These are phyloP conservation scores for Pluvianellus socialis DNA, from an alignment of 2,113 vertebrate species.

Conservation along the genomic window DNA sequence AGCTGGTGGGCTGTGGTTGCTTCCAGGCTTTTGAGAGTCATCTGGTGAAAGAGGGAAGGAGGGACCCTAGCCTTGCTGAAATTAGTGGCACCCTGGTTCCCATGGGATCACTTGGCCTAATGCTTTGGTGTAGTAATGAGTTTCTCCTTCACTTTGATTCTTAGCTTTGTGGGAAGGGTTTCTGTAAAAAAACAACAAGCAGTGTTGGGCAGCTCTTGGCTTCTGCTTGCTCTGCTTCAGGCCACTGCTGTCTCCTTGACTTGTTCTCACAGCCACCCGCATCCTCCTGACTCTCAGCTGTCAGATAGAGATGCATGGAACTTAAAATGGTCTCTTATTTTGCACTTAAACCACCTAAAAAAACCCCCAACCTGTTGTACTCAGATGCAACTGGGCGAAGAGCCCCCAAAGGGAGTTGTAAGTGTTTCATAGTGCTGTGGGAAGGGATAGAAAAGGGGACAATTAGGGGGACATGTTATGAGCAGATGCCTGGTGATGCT, in stretches of 20 bases:
- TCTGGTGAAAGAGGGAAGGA: not conserved
- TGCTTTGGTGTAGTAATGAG: not conserved
- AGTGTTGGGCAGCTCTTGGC: not conserved
- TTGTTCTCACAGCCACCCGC: not conserved
- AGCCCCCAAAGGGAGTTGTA: not conserved
- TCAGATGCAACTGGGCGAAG: not conserved
- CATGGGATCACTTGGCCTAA: not conserved
- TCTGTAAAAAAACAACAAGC: not conserved
- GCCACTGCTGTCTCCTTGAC: not conserved
- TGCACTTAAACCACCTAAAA: not conserved
- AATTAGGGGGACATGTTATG: rapidly evolving
- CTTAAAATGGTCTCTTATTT: not conserved
- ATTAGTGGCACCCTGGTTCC: not conserved
- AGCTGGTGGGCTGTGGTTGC: not conserved
- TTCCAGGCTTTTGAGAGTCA: not conserved
- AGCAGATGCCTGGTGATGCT: not conserved
- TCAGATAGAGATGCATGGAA: no score
- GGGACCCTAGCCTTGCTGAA: not conserved
- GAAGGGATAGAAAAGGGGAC: not conserved
- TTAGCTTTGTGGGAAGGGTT: not conserved
- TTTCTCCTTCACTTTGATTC: not conserved
- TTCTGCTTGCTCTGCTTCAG: not conserved
- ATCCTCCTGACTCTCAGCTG: not conserved
- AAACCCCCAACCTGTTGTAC: no score
- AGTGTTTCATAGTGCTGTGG: not conserved